Percentiles rank a stretch among this genome's conserved stretches.
phyloP scores from a whole-genome alignment of 2,797 vertebrate species.

The Austrolebias charrua region DNA sequence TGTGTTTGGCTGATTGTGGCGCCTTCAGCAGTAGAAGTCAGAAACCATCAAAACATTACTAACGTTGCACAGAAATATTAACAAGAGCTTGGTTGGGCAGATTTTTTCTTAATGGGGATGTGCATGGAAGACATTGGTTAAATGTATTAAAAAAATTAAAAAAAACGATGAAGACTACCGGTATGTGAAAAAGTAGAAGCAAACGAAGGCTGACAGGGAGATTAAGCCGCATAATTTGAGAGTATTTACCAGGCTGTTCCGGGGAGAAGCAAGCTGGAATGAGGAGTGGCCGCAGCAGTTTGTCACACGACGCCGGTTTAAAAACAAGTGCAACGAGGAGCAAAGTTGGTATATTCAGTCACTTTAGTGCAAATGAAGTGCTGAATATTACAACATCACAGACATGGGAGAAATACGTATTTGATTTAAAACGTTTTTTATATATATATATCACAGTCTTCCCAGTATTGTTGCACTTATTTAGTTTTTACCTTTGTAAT shows the following conservation, averaged over 20 bases:
- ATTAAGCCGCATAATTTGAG: constrained; percentile 23
- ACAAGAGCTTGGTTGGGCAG: not conserved
- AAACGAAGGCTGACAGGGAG: constrained; percentile 9
- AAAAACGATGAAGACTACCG: not conserved
- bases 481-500: too few species aligned
- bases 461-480: too few species aligned
- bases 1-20: constrained; percentile 23
- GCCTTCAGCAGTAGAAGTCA: constrained; percentile 1
- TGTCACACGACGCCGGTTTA: constrained; percentile 24
- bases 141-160: rapidly evolving
- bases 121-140: not conserved
- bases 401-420: not conserved
- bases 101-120: not conserved
- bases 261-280: constrained; percentile 46
- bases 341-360: not conserved
- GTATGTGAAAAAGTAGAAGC: not conserved
- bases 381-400: not conserved
- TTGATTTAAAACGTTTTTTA: too few species aligned
- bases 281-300: constrained; percentile 54
- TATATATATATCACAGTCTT: too few species aligned
- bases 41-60: constrained; percentile 17
- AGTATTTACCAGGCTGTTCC: constrained; percentile 18
- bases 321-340: not conserved
- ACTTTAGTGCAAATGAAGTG: not conserved
- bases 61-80: constrained; percentile 2